Percentiles rank a stretch among this genome's conserved stretches.
phyloP scores from a whole-genome alignment of 1,140 invertebrate genomes.

The Chironomus striatipennis region DNA sequence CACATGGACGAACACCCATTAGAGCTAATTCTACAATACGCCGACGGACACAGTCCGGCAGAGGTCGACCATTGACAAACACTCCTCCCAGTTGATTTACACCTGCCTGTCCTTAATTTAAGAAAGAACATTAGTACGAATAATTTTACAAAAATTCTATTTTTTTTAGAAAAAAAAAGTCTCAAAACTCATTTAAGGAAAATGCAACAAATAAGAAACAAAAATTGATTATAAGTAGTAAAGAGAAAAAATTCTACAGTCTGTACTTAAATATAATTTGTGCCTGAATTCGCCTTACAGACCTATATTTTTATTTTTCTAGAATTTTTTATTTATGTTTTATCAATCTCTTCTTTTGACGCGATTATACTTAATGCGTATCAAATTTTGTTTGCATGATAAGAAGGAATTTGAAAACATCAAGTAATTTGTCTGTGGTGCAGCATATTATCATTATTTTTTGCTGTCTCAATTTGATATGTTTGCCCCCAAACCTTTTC shows the following conservation, averaged over 20 bases:
- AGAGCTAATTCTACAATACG: constrained; percentile 89
- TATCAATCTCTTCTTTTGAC: constrained; percentile 13
- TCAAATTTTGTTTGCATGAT: constrained; percentile 18
- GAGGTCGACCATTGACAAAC: constrained; percentile 90
- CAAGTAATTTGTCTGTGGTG: constrained; percentile 10
- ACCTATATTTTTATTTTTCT: not conserved
- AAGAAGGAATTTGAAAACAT: not conserved
- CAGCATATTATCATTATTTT: not conserved
- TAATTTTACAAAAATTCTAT: constrained; percentile 30
- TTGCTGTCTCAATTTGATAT: not conserved
- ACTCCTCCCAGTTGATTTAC: constrained; percentile 94
- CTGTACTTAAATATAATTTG: constrained; percentile 2
- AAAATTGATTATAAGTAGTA: not conserved
- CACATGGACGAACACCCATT: constrained; percentile 85
- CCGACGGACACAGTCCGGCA: constrained; percentile 88
- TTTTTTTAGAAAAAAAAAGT: not conserved
- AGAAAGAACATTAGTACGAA: constrained; percentile 26
- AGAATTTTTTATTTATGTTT: not conserved
- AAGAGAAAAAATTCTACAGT: not conserved
- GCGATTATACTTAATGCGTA: not conserved
- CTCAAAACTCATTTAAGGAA: too few species aligned
- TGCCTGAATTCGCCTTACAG: not conserved
- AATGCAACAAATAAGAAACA: too few species aligned
- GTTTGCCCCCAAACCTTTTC: too few species aligned
- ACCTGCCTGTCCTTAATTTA: constrained; percentile 70